phyloP scores from a whole-genome alignment of 2,888 invertebrate species.

The Polydrusus tereticollis region DNA sequence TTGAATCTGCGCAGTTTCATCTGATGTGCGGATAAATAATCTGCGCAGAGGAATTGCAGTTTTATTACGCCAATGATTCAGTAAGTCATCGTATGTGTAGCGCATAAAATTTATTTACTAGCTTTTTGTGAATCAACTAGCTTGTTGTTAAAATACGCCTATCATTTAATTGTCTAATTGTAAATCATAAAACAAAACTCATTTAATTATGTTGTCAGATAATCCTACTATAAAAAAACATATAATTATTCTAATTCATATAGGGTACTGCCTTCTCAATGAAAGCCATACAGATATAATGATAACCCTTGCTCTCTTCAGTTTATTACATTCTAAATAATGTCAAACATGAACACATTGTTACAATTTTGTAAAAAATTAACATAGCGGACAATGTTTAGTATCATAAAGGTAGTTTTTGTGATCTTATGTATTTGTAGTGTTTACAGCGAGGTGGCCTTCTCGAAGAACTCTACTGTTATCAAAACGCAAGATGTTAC shows the following conservation, averaged over 20 bases:
- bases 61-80: too few relatives aligned
- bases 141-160: too few relatives aligned
- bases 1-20: too few relatives aligned
- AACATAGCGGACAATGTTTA: not conserved
- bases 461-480: conserved; percentile 21
- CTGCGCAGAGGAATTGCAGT: too few relatives aligned
- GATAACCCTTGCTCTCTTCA: not conserved
- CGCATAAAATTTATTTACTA: too few relatives aligned
- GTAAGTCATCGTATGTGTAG: too few relatives aligned
- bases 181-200: too few relatives aligned
- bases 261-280: not conserved
- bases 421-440: not conserved
- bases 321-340: conserved; percentile 13
- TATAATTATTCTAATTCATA: not conserved
- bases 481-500: conserved; percentile 50
- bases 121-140: too few relatives aligned
- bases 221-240: too few relatives aligned
- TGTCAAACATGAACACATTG: not conserved
- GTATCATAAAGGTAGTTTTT: not conserved
- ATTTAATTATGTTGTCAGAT: too few relatives aligned
- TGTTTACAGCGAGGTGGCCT: not conserved
- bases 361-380: not conserved
- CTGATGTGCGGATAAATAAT: too few relatives aligned
- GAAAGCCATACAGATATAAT: not conserved
- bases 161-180: too few relatives aligned